Evolutionary conservation across 2,888 invertebrate species (phyloP).

Genomic region (Alloscopus bannaensis): DNA sequence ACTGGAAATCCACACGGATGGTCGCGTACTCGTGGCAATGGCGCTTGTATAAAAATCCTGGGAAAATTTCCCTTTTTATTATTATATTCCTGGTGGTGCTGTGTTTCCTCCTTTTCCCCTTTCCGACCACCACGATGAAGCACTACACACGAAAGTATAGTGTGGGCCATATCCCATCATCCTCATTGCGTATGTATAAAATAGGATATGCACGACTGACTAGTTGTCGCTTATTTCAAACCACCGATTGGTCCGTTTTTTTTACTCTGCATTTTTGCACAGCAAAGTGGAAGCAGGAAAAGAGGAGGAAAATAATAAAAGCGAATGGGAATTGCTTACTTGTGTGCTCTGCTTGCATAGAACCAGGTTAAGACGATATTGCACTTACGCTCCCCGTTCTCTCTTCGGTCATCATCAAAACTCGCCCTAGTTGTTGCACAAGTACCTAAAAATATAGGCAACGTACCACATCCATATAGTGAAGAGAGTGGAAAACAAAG

Average conservation of each 20-base stretch:
- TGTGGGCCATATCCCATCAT: not conserved
- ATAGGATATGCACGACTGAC: slow-evolving; percentile 53
- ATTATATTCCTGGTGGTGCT: not conserved
- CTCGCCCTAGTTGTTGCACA: slow-evolving; percentile 12
- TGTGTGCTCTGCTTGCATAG: not conserved
- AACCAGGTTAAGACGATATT: not conserved
- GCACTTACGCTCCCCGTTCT: not conserved
- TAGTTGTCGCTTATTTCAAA: slow-evolving; percentile 46
- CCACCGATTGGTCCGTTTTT: slow-evolving; percentile 40
- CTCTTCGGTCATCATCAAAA: not conserved
- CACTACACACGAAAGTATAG: no score
- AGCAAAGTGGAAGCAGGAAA: slow-evolving; percentile 10
- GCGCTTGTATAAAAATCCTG: not conserved
- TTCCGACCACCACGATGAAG: not conserved
- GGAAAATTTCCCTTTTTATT: slow-evolving; percentile 21
- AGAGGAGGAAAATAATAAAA: slow-evolving; percentile 18
- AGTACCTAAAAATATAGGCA: no score
- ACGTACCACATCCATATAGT: no score
- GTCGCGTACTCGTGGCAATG: not conserved
- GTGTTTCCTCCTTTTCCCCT: slow-evolving; percentile 3
- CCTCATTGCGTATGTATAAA: slow-evolving; percentile 31
- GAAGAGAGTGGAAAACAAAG: not conserved
- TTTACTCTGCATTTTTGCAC: slow-evolving; percentile 10
- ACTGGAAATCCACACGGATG: slow-evolving; percentile 17
- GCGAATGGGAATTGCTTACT: slow-evolving; percentile 41